Conservation (phyloP, 2,888 invertebrate species). For the Acleris laterana region DNA sequence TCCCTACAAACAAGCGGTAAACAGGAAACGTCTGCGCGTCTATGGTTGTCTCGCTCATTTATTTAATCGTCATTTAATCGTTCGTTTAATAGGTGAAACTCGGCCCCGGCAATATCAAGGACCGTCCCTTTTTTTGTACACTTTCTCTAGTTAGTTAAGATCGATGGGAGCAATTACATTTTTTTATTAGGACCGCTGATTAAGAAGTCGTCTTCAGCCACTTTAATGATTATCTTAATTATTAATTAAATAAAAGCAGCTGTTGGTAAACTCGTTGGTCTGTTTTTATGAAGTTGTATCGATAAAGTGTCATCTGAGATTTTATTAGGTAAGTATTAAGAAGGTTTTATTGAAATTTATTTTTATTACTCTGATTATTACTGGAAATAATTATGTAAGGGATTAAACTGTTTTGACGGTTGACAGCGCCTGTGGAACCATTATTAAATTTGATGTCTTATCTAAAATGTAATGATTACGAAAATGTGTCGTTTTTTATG, state of each 20-base stretch:
- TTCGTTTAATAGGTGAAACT: slow-evolving; percentile 76
- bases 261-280: background rate
- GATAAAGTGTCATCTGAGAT: background rate
- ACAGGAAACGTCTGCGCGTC: slow-evolving; percentile 62
- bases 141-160: slow-evolving; percentile 48
- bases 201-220: slow-evolving; percentile 13
- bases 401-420: slow-evolving; percentile 2
- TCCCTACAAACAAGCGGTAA: slow-evolving; percentile 44
- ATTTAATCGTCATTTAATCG: slow-evolving; percentile 71
- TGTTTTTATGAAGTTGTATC: background rate
- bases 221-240: slow-evolving; percentile 17
- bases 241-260: slow-evolving; percentile 9
- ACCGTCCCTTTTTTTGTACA: slow-evolving; percentile 49
- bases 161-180: slow-evolving; percentile 35
- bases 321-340: slow-evolving; percentile 10
- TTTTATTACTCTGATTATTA: background rate
- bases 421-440: background rate
- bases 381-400: background rate
- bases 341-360: background rate
- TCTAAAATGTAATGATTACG: no score
- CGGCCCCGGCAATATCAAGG: slow-evolving; percentile 51
- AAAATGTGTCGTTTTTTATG: no score
- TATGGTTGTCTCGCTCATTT: slow-evolving; percentile 54
- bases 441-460: no score
- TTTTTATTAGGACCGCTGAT: slow-evolving; percentile 25